Evolutionary conservation across 2,797 vertebrate genomes (phyloP).

Genomic region (Eleutherodactylus coqui): DNA sequence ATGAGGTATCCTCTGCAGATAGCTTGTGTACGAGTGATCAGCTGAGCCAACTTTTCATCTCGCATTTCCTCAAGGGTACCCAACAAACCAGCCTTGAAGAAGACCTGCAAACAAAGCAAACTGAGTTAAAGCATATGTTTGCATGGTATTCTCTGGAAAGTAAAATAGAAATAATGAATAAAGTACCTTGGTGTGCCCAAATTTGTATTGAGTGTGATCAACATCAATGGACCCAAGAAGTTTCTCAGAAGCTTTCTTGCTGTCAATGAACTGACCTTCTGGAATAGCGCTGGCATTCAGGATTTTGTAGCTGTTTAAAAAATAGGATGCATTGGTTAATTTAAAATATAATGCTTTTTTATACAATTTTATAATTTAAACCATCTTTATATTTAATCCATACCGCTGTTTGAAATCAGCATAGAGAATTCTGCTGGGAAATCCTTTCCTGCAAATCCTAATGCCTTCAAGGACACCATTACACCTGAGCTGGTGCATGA

Average conservation of each 20-base stretch:
- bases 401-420: slow-evolving; percentile 87
- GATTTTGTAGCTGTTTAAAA: slow-evolving; percentile 81
- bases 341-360: background rate
- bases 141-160: background rate
- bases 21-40: slow-evolving; percentile 83
- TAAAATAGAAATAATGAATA: background rate
- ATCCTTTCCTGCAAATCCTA: slow-evolving; percentile 85
- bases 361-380: background rate
- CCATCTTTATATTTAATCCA: slow-evolving; percentile 66
- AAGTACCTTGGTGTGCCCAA: slow-evolving; percentile 89
- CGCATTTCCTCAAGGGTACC: slow-evolving; percentile 86
- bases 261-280: slow-evolving; percentile 90
- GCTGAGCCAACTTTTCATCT: slow-evolving; percentile 81
- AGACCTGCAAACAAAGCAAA: slow-evolving; percentile 74
- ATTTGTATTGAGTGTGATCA: slow-evolving; percentile 82
- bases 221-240: slow-evolving; percentile 80
- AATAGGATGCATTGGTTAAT: background rate
- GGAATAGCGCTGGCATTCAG: slow-evolving; percentile 89
- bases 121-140: background rate
- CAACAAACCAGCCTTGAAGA: slow-evolving; percentile 87
- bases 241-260: slow-evolving; percentile 85
- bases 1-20: slow-evolving; percentile 80
- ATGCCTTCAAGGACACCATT: slow-evolving; percentile 87
- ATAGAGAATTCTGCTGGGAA: slow-evolving; percentile 84
- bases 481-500: slow-evolving; percentile 86